Conservation (phyloP, 2,888 invertebrate genomes). For the Bursaphelenchus okinawaensis region DNA sequence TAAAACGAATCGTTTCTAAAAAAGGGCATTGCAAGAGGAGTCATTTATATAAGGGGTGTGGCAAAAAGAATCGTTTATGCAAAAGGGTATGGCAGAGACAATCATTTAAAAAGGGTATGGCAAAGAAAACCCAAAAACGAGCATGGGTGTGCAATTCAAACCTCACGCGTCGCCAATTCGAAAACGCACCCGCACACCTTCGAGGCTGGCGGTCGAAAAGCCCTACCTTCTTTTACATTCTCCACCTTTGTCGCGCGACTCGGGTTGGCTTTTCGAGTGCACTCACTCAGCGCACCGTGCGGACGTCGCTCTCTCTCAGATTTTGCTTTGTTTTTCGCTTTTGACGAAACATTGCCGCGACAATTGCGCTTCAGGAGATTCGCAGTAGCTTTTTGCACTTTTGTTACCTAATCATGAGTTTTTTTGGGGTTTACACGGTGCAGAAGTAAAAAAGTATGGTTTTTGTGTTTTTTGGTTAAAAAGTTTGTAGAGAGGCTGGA, state of each 20-base stretch:
- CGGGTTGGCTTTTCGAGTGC: background rate
- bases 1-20: no score
- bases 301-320: background rate
- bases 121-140: no score
- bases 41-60: no score
- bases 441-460: no score
- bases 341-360: background rate
- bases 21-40: no score
- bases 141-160: no score
- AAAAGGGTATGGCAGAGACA: no score
- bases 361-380: background rate
- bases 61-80: no score
- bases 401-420: no score
- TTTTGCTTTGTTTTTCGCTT: background rate
- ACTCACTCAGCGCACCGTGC: background rate
- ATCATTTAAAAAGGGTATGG: no score
- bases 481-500: no score
- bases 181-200: background rate
- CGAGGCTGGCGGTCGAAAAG: background rate
- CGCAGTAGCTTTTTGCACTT: background rate
- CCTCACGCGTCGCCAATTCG: background rate
- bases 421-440: background rate
- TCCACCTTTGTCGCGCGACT: background rate
- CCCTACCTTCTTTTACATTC: background rate
- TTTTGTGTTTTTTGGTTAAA: no score